phyloP scores from a whole-genome alignment of 2,888 invertebrate genomes.

The Protodeltote pygarga region DNA sequence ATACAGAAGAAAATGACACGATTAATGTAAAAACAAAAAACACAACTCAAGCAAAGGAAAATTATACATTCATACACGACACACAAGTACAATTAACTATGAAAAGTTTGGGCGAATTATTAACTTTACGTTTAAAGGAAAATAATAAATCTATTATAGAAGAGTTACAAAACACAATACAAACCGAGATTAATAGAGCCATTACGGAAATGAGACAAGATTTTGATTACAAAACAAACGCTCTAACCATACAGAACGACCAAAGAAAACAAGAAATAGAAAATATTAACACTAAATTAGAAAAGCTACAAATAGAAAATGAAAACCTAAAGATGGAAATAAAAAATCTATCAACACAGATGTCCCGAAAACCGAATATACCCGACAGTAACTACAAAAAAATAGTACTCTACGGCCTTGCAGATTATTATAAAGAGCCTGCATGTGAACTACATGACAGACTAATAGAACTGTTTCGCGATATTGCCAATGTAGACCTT shows the following conservation, averaged over 20 bases:
- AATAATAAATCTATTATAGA: constrained; percentile 6
- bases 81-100: constrained; percentile 1
- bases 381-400: neutral
- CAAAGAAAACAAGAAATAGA: neutral
- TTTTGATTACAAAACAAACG: neutral
- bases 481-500: constrained; percentile 4
- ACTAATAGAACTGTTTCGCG: constrained; percentile 5
- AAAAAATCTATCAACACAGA: neutral
- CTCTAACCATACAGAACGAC: neutral
- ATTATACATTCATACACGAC: too few species aligned
- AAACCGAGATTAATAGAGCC: constrained; percentile 1
- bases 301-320: neutral
- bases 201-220: neutral
- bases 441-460: constrained; percentile 1
- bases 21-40: neutral
- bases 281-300: neutral
- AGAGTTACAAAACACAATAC: constrained; percentile 3
- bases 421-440: neutral
- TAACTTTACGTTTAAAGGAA: constrained; percentile 2
- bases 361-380: neutral
- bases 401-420: constrained; percentile 1
- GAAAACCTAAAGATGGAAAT: constrained; percentile 3
- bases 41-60: too few species aligned
- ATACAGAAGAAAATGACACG: neutral
- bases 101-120: constrained; percentile 11